phyloP scores from a whole-genome alignment of 2,888 invertebrate genomes.

The Archaeoteleia sp. region DNA sequence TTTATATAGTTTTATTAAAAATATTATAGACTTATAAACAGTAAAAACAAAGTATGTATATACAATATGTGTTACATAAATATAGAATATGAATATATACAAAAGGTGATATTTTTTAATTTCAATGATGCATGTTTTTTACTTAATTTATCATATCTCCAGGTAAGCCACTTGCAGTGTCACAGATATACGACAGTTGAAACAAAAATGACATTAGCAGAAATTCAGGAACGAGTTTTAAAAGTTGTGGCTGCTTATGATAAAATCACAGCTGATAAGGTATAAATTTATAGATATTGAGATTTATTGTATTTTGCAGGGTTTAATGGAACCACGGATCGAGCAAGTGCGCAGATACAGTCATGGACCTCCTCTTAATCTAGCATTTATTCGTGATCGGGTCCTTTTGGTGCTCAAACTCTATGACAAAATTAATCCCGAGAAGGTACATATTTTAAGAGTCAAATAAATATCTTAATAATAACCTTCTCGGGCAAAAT shows the following conservation, averaged over 20 bases:
- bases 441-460: slow-evolving; percentile 91
- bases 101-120: no score
- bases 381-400: slow-evolving; percentile 90
- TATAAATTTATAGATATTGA: no score
- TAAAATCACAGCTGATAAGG: slow-evolving; percentile 91
- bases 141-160: slow-evolving; percentile 26
- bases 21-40: no score
- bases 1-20: no score
- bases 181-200: slow-evolving; percentile 68
- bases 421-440: slow-evolving; percentile 96
- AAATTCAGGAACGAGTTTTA: slow-evolving; percentile 87
- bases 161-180: slow-evolving; percentile 31
- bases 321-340: slow-evolving; percentile 78
- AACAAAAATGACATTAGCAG: slow-evolving; percentile 78
- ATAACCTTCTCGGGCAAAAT: no score
- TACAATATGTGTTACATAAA: no score
- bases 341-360: slow-evolving; percentile 82
- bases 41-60: no score
- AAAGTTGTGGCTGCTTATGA: slow-evolving; percentile 92
- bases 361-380: slow-evolving; percentile 84
- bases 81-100: no score
- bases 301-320: slow-evolving; percentile 78
- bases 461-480: no score
- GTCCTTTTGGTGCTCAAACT: slow-evolving; percentile 96
- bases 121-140: no score